These are phyloP conservation scores for Alectura lathami DNA, from an alignment of 2,113 vertebrate species.

Conservation along the genomic window DNA sequence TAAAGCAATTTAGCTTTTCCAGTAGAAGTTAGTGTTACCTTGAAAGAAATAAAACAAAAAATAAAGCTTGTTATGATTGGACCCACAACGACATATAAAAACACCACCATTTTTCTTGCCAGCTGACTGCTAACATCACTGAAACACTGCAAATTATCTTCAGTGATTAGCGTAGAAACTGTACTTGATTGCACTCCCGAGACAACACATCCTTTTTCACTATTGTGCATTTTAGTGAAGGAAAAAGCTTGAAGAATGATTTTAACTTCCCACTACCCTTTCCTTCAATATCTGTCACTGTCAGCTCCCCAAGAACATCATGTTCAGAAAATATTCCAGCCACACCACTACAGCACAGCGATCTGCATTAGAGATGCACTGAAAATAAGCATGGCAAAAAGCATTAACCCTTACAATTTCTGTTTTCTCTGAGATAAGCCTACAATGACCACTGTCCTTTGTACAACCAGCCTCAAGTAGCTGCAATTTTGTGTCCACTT, in stretches of 20 bases:
- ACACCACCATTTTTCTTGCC: not conserved
- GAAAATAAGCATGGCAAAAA: not conserved
- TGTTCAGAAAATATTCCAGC: not conserved
- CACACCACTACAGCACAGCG: not conserved
- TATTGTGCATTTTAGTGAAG: not conserved
- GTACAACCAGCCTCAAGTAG: not conserved
- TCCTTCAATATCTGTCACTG: not conserved
- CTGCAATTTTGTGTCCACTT: not conserved
- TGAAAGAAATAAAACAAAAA: not conserved
- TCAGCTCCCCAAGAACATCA: not conserved
- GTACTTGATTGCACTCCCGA: not conserved
- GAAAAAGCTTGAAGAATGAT: not conserved
- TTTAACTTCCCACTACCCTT: not conserved
- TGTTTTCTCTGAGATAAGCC: not conserved
- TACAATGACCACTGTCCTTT: not conserved
- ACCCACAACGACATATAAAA: not conserved
- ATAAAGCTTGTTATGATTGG: not conserved
- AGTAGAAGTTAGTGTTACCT: not conserved
- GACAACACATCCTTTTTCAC: not conserved
- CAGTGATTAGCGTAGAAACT: not conserved
- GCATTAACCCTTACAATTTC: not conserved
- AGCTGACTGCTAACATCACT: not conserved
- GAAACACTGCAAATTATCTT: not conserved
- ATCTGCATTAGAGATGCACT: not conserved
- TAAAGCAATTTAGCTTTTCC: not conserved